Evolutionary conservation across 2,888 invertebrate species (phyloP).

Genomic region (Lymantria monacha): DNA sequence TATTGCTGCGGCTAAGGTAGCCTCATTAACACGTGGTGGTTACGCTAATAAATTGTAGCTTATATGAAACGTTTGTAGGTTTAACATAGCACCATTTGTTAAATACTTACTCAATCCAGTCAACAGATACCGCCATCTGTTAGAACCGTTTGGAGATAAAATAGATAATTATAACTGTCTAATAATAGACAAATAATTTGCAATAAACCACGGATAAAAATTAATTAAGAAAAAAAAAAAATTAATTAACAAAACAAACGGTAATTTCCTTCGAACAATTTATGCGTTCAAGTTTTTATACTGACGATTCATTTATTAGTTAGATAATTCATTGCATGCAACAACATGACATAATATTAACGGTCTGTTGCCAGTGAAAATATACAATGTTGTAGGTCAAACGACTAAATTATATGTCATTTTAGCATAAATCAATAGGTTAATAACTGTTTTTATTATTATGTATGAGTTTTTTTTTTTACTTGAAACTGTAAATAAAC

Average conservation of each 20-base stretch:
- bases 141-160: too few species aligned
- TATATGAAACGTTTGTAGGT: too few species aligned
- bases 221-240: too few species aligned
- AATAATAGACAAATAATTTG: too few species aligned
- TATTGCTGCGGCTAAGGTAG: too few species aligned
- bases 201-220: too few species aligned
- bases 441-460: neutral
- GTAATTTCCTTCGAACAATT: slow-evolving; percentile 10
- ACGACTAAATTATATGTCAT: slow-evolving; percentile 14
- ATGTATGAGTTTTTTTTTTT: neutral
- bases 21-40: too few species aligned
- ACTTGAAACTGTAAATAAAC: neutral
- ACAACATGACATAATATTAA: slow-evolving; percentile 36
- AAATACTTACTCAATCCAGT: too few species aligned
- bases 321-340: slow-evolving; percentile 33
- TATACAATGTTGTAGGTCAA: slow-evolving; percentile 37
- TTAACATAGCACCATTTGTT: too few species aligned
- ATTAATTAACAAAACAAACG: neutral
- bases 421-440: neutral
- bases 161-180: too few species aligned
- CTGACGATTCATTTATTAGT: slow-evolving; percentile 18
- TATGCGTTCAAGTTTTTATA: slow-evolving; percentile 12
- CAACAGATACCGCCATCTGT: too few species aligned
- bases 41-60: too few species aligned
- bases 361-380: slow-evolving; percentile 21